Evolutionary conservation across 2,888 invertebrate species (phyloP).

Genomic region (Tetragnatha montana): DNA sequence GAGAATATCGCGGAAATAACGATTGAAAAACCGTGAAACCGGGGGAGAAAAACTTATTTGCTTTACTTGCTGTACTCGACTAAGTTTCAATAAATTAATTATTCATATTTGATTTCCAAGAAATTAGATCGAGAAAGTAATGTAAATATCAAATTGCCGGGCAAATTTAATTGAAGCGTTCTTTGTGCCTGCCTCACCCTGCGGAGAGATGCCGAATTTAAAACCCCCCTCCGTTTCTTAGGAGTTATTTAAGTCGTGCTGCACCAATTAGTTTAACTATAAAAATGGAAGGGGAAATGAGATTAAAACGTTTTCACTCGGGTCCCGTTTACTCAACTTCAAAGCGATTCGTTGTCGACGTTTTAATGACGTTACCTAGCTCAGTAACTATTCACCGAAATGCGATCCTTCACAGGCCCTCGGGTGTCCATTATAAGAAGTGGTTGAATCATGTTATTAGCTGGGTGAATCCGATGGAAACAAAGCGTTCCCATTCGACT

Average conservation of each 20-base stretch:
- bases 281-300: conserved; percentile 19
- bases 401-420: too few species aligned
- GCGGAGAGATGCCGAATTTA: conserved; percentile 65
- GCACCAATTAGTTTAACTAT: conserved; percentile 36
- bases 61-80: conserved; percentile 61
- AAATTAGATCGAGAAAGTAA: conserved; percentile 70
- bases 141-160: conserved; percentile 69
- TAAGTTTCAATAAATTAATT: conserved; percentile 71
- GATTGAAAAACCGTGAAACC: conserved; percentile 65
- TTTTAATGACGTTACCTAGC: not conserved
- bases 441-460: not conserved
- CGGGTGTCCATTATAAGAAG: not conserved
- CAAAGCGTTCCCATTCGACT: not conserved
- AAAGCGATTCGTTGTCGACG: not conserved
- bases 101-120: conserved; percentile 70
- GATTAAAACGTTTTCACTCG: conserved; percentile 4
- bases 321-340: not conserved
- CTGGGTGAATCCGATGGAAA: not conserved
- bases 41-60: conserved; percentile 55
- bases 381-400: not conserved
- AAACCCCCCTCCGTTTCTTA: conserved; percentile 35
- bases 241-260: conserved; percentile 44
- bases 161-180: conserved; percentile 65
- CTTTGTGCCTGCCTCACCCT: conserved; percentile 65
- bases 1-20: conserved; percentile 56